Percentiles rank a stretch among this genome's conserved stretches.
Evolutionary conservation across 2,888 invertebrate species (phyloP).

Genomic region (Sisyra nigra): DNA sequence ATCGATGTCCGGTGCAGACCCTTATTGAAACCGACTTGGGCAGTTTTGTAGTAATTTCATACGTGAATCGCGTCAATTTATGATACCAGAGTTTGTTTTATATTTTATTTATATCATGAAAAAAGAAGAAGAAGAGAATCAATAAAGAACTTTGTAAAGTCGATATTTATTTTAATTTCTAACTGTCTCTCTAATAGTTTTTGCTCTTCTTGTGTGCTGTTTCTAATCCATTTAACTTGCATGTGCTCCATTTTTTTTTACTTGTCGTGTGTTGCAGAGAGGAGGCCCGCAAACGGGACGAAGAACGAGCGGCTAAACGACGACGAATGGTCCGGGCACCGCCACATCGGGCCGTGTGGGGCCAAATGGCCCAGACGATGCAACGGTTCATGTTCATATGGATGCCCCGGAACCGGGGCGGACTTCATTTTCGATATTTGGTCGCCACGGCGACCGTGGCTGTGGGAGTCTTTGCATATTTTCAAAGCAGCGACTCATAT

Average conservation of each 20-base stretch:
- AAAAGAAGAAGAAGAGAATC: not conserved
- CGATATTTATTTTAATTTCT: constrained; percentile 7
- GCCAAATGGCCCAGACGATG: constrained; percentile 9
- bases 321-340: constrained; percentile 20
- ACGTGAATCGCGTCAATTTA: not conserved
- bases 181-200: not conserved
- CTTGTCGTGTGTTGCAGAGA: constrained; percentile 28
- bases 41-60: constrained; percentile 4
- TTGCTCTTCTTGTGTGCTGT: too few relatives aligned
- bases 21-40: constrained; percentile 2
- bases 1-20: not conserved
- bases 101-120: not conserved
- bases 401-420: constrained; percentile 25
- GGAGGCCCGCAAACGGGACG: constrained; percentile 39
- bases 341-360: constrained; percentile 5
- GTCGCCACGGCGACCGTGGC: constrained; percentile 39
- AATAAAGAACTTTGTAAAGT: constrained; percentile 1
- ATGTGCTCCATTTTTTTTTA: constrained; percentile 4
- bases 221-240: constrained; percentile 5
- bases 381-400: constrained; percentile 24
- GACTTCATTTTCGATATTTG: constrained; percentile 27
- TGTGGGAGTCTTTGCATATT: constrained; percentile 39
- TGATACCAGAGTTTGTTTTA: not conserved
- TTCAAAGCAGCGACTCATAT: constrained; percentile 27
- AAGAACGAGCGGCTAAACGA: constrained; percentile 32